Evolutionary conservation across 2,888 invertebrate genomes (phyloP).

Genomic region (Dolichopus griseipennis): DNA sequence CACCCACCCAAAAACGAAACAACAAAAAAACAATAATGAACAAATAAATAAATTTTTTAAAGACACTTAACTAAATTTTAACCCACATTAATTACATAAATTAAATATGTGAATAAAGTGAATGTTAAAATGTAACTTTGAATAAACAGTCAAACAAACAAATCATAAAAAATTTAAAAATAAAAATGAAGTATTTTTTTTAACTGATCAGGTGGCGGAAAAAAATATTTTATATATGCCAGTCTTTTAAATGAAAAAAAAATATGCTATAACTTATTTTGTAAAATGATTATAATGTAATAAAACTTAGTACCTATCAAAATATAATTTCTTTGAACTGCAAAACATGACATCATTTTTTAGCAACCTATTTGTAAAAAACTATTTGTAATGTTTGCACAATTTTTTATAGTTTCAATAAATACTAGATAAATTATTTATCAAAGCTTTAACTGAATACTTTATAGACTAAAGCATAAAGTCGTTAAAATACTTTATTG

Average conservation of each 20-base stretch:
- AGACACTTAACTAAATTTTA: not conserved
- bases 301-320: too few species aligned
- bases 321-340: too few species aligned
- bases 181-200: not conserved
- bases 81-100: slow-evolving; percentile 4
- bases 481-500: too few species aligned
- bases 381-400: not conserved
- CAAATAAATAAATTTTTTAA: not conserved
- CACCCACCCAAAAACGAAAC: not conserved
- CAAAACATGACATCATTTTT: not conserved
- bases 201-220: not conserved
- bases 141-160: not conserved
- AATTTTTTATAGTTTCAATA: not conserved
- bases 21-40: not conserved
- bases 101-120: not conserved
- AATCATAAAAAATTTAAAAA: not conserved
- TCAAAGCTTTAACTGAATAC: not conserved
- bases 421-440: not conserved
- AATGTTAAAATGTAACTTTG: too few species aligned
- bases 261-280: too few species aligned
- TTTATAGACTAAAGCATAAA: too few species aligned
- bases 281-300: too few species aligned
- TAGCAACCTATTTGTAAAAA: not conserved
- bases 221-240: not conserved
- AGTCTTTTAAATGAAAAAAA: not conserved